Base-by-base conservation (phyloP, 53 echinoderm and acorn worm genomes). In the Zoroaster sp. region DNA sequence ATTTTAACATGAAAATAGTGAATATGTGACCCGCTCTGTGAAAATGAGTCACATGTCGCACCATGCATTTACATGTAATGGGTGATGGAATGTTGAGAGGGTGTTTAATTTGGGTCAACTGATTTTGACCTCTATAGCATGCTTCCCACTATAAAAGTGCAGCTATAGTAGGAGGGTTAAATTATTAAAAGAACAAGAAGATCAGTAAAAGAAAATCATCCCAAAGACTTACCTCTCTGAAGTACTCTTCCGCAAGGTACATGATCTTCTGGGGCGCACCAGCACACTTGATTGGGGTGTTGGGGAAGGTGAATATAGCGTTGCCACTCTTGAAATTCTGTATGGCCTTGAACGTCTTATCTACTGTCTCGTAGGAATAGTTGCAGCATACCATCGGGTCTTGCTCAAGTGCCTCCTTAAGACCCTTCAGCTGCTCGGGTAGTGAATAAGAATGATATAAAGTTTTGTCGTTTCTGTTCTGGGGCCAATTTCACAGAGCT, bases 191-290 rank as follows among this genome's bases (percentile, higher is more conserved):
- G 21, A 5, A 20, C 20, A 7, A 21, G 10, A 10, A 40, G 39
- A n/a, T n/a, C n/a, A n/a, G n/a, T n/a, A n/a, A n/a, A n/a, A n/a
- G n/a, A n/a, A n/a, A n/a, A n/a, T n/a, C n/a, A n/a, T n/a, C n/a
- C n/a, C n/a, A n/a, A n/a, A n/a, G n/a, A 43, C 69, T 65, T 20
- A 97, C 97, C 94, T 91, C 80, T 65, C 92, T 88, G 79, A 97
- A 97, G 83, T 95, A 95, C 39, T 97, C 95, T 33, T 97, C 95
- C 31, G 97, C 89, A 28, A 97, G 80, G 39, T 97, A 97, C 97
- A 97, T 97, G 72, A 94, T 93, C 74, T 97, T 97, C 94, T 97
- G 97, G 30, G 97, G 97, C 2, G 97, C 97, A 68, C 97, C 97
- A 2, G 97, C 95, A 87, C 97, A 97, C 77, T 97, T 97, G 74